Evolutionary conservation across 1,140 invertebrate species (phyloP).

Genomic region (Apis laboriosa): DNA sequence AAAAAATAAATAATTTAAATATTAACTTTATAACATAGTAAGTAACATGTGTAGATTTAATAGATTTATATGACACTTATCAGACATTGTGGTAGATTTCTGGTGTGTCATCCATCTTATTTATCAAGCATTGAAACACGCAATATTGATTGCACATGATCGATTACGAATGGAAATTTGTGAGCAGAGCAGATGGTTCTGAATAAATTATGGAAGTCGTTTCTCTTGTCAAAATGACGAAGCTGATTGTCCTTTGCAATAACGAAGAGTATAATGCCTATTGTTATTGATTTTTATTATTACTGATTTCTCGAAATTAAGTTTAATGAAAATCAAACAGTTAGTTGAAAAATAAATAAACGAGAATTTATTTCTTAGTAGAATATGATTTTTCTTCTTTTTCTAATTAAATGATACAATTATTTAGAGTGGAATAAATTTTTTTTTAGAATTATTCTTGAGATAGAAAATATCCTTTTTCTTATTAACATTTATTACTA

Average conservation of each 20-base stretch:
- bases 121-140: neutral
- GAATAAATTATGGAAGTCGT: constrained; percentile 7
- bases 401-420: too few species aligned
- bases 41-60: too few species aligned
- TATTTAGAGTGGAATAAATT: too few species aligned
- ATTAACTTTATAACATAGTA: too few species aligned
- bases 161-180: neutral
- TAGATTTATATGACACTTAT: neutral
- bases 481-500: too few species aligned
- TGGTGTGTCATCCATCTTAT: neutral
- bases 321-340: neutral
- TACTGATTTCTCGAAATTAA: neutral
- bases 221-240: neutral
- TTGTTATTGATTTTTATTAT: neutral
- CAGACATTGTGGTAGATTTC: neutral
- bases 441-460: too few species aligned
- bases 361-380: too few species aligned
- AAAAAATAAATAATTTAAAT: too few species aligned
- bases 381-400: too few species aligned
- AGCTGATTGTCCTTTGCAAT: neutral
- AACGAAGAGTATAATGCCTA: neutral
- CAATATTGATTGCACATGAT: neutral
- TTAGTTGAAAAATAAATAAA: neutral
- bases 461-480: too few species aligned
- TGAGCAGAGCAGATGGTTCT: neutral